These are phyloP conservation scores for Oreochromis spilurus DNA, from an alignment of 2,113 vertebrate species.

Conservation along the genomic window DNA sequence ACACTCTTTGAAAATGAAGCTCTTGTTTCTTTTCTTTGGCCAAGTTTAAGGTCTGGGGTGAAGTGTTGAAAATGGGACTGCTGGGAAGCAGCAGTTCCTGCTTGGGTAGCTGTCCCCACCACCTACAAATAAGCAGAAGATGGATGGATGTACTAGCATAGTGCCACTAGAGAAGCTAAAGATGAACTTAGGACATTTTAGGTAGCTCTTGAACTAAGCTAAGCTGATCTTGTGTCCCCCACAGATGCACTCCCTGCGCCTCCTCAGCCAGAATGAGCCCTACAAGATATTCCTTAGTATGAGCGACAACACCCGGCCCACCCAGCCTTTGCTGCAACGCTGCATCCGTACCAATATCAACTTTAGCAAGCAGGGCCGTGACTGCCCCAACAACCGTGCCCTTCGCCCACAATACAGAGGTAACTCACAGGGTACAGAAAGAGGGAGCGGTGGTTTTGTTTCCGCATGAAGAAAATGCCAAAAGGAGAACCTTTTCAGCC, in stretches of 20 bases:
- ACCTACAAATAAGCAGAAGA: background rate
- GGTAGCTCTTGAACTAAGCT: background rate
- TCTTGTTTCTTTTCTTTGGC: background rate
- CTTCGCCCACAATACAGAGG: conserved; percentile 95
- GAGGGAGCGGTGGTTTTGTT: background rate
- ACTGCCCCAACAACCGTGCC: conserved; percentile 93
- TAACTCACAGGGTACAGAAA: conserved; percentile 7
- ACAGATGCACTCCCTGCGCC: conserved; percentile 93
- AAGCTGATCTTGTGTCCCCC: background rate
- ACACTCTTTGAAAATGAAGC: background rate
- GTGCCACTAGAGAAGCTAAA: background rate
- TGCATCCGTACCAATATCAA: conserved; percentile 97
- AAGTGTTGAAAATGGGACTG: background rate
- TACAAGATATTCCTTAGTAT: conserved; percentile 97
- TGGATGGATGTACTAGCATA: background rate
- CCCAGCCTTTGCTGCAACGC: conserved; percentile 89
- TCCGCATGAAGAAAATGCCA: background rate
- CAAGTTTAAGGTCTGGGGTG: background rate
- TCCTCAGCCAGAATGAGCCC: conserved; percentile 94
- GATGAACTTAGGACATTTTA: background rate
- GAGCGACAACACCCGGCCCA: conserved; percentile 92
- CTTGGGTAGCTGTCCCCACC: background rate
- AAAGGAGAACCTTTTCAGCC: background rate
- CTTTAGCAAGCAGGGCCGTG: conserved; percentile 90
- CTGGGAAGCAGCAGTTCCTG: background rate